A percentile compares a stretch with the other conserved stretches of the same genome.
These are phyloP conservation scores for Diaphora mendica DNA, from an alignment of 2,888 invertebrate genomes.

Conservation along the genomic window DNA sequence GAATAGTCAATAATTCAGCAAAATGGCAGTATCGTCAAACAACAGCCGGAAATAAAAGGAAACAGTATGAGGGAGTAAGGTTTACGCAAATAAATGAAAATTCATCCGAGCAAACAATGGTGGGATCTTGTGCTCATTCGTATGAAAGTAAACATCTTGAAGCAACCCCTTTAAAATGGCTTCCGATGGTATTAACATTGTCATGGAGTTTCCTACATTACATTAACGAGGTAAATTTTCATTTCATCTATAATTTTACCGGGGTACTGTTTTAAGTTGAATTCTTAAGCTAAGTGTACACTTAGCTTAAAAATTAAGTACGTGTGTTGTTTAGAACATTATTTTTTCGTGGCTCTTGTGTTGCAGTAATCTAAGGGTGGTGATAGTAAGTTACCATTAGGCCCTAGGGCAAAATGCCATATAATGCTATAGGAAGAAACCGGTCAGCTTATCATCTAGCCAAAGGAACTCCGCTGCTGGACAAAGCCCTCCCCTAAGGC, in stretches of 20 bases:
- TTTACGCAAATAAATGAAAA: constrained; percentile 71
- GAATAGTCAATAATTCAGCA: constrained; percentile 58
- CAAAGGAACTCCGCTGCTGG: too few species aligned
- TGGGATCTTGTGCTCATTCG: constrained; percentile 53
- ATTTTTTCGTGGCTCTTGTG: not conserved
- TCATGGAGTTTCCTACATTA: constrained; percentile 52
- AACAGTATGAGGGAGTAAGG: constrained; percentile 50
- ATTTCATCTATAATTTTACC: constrained; percentile 46
- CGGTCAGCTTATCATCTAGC: too few species aligned
- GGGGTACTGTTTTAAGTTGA: not conserved
- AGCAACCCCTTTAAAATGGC: constrained; percentile 54
- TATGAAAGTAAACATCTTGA: constrained; percentile 68
- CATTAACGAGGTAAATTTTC: constrained; percentile 55
- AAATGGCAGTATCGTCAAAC: constrained; percentile 64
- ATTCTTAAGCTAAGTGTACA: not conserved
- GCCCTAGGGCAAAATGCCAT: too few species aligned
- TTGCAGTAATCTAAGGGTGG: not conserved
- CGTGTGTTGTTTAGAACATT: not conserved
- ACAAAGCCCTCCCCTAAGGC: too few species aligned
- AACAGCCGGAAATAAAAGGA: constrained; percentile 55
- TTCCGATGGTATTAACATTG: constrained; percentile 61
- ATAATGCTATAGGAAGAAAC: too few species aligned
- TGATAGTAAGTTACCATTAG: not conserved
- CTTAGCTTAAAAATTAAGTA: not conserved
- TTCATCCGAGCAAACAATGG: constrained; percentile 68